Evolutionary conservation across 2,113 vertebrate species (phyloP).

Genomic region (Chloebia gouldiae): DNA sequence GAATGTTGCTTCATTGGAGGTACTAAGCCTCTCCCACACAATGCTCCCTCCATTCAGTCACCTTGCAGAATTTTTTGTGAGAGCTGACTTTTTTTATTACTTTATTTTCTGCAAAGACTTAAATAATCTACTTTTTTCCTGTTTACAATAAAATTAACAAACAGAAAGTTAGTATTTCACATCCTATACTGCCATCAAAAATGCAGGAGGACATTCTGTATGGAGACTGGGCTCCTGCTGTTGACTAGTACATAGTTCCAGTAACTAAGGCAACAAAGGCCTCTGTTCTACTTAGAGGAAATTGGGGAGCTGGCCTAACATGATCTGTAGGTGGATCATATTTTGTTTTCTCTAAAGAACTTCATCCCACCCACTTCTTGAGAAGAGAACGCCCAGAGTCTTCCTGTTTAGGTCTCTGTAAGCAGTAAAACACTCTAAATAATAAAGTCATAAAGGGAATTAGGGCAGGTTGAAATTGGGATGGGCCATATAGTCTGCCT

Average conservation of each 20-base stretch:
- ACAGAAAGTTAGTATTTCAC: background rate
- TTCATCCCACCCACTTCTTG: slow-evolving; percentile 40
- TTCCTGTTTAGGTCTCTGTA: slow-evolving; percentile 61
- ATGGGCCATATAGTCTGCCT: slow-evolving; percentile 1
- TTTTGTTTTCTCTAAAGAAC: slow-evolving; percentile 51
- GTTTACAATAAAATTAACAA: background rate
- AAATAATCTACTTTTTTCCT: background rate
- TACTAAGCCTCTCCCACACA: background rate
- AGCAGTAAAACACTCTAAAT: slow-evolving; percentile 26
- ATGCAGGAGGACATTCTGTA: background rate
- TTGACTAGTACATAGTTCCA: slow-evolving; percentile 14
- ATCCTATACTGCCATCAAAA: background rate
- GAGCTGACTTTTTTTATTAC: background rate
- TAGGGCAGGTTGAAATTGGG: slow-evolving; percentile 36
- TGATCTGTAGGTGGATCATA: slow-evolving; percentile 45
- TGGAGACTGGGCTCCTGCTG: slow-evolving; percentile 22
- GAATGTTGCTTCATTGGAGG: background rate
- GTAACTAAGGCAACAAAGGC: slow-evolving; percentile 50
- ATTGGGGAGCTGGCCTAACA: slow-evolving; percentile 23
- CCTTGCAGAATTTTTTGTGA: background rate
- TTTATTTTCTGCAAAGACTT: background rate
- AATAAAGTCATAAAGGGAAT: slow-evolving; percentile 60
- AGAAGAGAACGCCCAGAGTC: slow-evolving; percentile 41
- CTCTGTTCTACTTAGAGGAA: slow-evolving; percentile 24
- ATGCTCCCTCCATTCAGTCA: background rate